These are phyloP conservation scores for Teleogryllus oceanicus DNA, from an alignment of 2,888 invertebrate genomes.

Conservation along the genomic window DNA sequence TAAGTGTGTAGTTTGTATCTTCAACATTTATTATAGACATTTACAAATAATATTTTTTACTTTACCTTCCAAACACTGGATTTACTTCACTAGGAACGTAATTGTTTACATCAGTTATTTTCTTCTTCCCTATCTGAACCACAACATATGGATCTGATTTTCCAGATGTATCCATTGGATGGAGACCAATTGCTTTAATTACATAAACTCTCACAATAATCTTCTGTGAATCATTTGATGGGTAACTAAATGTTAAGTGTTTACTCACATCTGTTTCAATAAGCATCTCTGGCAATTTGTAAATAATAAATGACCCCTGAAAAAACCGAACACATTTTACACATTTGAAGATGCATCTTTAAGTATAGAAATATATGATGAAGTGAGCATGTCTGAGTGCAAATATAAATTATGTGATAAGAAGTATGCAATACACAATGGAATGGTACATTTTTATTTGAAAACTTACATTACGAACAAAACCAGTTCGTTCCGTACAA, in stretches of 20 bases:
- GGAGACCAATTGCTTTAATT: slow-evolving; percentile 65
- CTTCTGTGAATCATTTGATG: slow-evolving; percentile 56
- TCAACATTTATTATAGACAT: too few relatives aligned
- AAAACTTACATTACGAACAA: too few relatives aligned
- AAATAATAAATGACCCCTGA: slow-evolving; percentile 59
- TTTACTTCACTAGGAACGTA: slow-evolving; percentile 70
- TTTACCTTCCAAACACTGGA: slow-evolving; percentile 77
- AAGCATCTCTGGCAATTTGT: slow-evolving; percentile 57
- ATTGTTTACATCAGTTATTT: slow-evolving; percentile 64
- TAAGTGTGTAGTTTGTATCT: too few relatives aligned
- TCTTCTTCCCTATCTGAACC: slow-evolving; percentile 61
- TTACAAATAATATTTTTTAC: slow-evolving; percentile 31
- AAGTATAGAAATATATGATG: too few relatives aligned
- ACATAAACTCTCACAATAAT: slow-evolving; percentile 74
- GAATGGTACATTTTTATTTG: too few relatives aligned
- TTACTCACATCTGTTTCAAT: too few relatives aligned
- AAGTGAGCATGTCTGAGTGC: too few relatives aligned
- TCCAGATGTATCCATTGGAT: slow-evolving; percentile 65
- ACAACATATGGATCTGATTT: slow-evolving; percentile 76
- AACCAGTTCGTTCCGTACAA: too few relatives aligned
- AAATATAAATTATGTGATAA: too few relatives aligned
- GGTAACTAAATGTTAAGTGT: slow-evolving; percentile 47
- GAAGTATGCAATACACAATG: too few relatives aligned
- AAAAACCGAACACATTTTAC: slow-evolving; percentile 29
- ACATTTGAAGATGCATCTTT: too few relatives aligned